phyloP scores from a whole-genome alignment of 2,113 vertebrate genomes.

The Toxotes jaculatrix region DNA sequence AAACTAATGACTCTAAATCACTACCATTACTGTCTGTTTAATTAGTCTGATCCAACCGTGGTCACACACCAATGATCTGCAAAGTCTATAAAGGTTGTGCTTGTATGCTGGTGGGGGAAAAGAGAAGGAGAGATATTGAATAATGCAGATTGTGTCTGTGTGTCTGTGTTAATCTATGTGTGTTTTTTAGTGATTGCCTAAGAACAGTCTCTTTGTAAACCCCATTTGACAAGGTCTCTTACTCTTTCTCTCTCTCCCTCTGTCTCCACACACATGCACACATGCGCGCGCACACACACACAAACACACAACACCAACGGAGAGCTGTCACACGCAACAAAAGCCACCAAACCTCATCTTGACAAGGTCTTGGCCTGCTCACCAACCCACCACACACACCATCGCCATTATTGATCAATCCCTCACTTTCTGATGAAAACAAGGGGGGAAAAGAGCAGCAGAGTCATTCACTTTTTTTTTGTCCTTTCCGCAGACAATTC shows the following conservation, averaged over 20 bases:
- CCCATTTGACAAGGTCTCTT: constrained; percentile 10
- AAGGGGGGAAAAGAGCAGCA: constrained; percentile 11
- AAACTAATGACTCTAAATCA: constrained; percentile 74
- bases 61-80: constrained; percentile 59
- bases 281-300: too few species aligned
- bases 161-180: not conserved
- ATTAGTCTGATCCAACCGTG: constrained; percentile 63
- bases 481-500: constrained; percentile 51
- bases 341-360: constrained; percentile 58
- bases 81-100: constrained; percentile 39
- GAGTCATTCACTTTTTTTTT: constrained; percentile 34
- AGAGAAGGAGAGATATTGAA: constrained; percentile 3
- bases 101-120: not conserved
- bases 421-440: constrained; percentile 68
- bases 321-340: constrained; percentile 58
- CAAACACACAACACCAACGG: not conserved
- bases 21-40: constrained; percentile 70
- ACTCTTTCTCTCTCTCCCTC: not conserved
- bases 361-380: constrained; percentile 68
- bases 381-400: constrained; percentile 45
- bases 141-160: not conserved
- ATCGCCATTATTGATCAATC: constrained; percentile 70
- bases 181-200: not conserved
- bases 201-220: constrained; percentile 23
- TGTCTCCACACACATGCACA: not conserved